These are phyloP conservation scores for Bombycilla garrulus DNA, from an alignment of 2,113 vertebrate species.

Conservation along the genomic window DNA sequence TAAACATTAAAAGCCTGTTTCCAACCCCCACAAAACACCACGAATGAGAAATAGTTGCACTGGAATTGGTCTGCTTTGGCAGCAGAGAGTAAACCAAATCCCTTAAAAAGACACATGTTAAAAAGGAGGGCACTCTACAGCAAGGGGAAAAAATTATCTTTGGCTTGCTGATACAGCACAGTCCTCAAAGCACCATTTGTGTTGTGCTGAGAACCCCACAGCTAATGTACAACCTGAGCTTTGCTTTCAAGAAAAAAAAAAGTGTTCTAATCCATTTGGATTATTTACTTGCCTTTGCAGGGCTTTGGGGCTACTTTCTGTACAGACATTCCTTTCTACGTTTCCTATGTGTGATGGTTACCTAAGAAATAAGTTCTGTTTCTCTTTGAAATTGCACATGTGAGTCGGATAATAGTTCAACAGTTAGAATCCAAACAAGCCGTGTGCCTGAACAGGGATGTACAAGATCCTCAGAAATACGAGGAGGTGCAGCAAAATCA, in stretches of 20 bases:
- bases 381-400: not conserved
- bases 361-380: not conserved
- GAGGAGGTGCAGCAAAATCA: not conserved
- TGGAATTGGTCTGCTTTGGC: not conserved
- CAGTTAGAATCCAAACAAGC: not conserved
- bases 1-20: not conserved
- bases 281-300: not conserved
- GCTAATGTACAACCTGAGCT: not conserved
- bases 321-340: rapidly evolving
- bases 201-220: not conserved
- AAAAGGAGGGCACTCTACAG: not conserved
- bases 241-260: not conserved
- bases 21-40: not conserved
- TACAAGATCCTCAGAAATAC: not conserved
- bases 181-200: not conserved
- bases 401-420: not conserved
- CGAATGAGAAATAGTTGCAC: not conserved
- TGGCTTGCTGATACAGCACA: not conserved
- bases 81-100: not conserved
- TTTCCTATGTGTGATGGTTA: not conserved
- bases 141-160: not conserved
- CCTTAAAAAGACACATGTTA: rapidly evolving
- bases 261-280: not conserved
- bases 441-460: not conserved
- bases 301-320: not conserved